Evolutionary conservation across 2,888 invertebrate species (phyloP).

Genomic region (Tenthredo livida): DNA sequence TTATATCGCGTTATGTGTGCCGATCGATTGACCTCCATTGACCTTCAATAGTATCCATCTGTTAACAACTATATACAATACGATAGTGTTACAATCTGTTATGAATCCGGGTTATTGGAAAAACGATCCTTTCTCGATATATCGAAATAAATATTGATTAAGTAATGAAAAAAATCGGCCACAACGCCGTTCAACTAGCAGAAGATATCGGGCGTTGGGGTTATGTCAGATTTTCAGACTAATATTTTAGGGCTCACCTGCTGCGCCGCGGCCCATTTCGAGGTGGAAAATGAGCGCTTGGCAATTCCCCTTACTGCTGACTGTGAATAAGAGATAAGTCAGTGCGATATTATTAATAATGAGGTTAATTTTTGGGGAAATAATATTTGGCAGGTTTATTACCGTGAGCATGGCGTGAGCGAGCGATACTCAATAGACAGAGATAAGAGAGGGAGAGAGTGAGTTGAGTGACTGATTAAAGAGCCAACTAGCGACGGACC

Average conservation of each 20-base stretch:
- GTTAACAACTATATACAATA: not conserved
- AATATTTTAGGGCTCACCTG: slow-evolving; percentile 67
- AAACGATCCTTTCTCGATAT: not conserved
- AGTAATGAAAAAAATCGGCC: not conserved
- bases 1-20: slow-evolving; percentile 26
- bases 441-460: slow-evolving; percentile 23
- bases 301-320: slow-evolving; percentile 68
- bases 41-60: slow-evolving; percentile 59
- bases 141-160: not conserved
- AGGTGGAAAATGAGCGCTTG: slow-evolving; percentile 75
- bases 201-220: slow-evolving; percentile 50
- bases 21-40: slow-evolving; percentile 63
- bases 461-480: not conserved
- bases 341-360: slow-evolving; percentile 46
- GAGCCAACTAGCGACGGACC: slow-evolving; percentile 29
- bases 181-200: not conserved
- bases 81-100: not conserved
- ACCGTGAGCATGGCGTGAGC: slow-evolving; percentile 49
- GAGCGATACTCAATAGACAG: not conserved
- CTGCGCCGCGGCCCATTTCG: slow-evolving; percentile 74
- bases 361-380: not conserved
- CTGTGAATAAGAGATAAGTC: slow-evolving; percentile 60
- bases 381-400: slow-evolving; percentile 39
- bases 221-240: slow-evolving; percentile 56
- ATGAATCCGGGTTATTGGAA: not conserved